phyloP scores from a whole-genome alignment of 2,797 vertebrate genomes.

The Philypnodon macrostomus region DNA sequence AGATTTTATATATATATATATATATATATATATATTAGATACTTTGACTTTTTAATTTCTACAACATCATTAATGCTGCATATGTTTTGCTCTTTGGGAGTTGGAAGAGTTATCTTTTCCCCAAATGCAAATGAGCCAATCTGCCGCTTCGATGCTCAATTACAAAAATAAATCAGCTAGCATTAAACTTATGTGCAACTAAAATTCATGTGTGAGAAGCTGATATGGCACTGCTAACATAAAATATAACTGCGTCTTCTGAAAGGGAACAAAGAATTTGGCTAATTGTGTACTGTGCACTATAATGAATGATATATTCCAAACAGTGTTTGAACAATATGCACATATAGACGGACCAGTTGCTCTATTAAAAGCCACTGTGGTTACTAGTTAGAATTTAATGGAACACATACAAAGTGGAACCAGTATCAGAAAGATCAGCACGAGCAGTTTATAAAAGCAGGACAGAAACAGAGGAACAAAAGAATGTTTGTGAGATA shows the following conservation, averaged over 20 bases:
- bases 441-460: conserved; percentile 16
- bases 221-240: not conserved
- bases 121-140: not conserved
- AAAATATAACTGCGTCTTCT: not conserved
- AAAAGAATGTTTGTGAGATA: conserved; percentile 13
- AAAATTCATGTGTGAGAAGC: not conserved
- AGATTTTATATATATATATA: no score
- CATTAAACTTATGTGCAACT: not conserved
- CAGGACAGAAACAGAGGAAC: not conserved
- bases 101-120: not conserved
- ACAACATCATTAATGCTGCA: not conserved
- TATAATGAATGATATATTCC: not conserved
- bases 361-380: conserved; percentile 26
- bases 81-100: not conserved
- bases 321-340: not conserved
- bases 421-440: conserved; percentile 29
- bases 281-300: not conserved
- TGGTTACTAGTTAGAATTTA: conserved; percentile 27
- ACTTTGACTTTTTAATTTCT: not conserved
- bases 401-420: conserved; percentile 29
- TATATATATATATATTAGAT: no score
- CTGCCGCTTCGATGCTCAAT: not conserved
- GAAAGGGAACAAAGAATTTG: not conserved
- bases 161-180: not conserved
- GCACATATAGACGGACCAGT: not conserved